Percentiles rank a stretch among this genome's conserved stretches.
Evolutionary conservation across 2,113 vertebrate species (phyloP).

Genomic region (Clarias macrocephalus): DNA sequence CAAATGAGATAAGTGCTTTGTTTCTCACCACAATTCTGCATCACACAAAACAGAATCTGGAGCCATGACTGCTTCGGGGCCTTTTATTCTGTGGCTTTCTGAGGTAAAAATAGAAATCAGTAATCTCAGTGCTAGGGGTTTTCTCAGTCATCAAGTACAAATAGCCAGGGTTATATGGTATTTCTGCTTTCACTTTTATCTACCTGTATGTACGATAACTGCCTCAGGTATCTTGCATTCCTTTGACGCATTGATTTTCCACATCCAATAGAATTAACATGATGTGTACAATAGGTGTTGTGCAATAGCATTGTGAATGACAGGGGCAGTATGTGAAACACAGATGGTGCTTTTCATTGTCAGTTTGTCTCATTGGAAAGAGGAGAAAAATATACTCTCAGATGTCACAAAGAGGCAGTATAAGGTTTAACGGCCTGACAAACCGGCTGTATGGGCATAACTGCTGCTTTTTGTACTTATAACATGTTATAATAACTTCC

Average conservation of each 20-base stretch:
- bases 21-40: slow-evolving; percentile 4
- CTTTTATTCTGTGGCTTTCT: background rate
- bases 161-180: background rate
- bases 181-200: background rate
- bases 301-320: background rate
- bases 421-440: background rate
- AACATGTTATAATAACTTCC: background rate
- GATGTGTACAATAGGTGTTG: background rate
- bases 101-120: background rate
- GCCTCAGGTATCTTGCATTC: background rate
- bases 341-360: background rate
- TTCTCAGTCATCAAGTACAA: background rate
- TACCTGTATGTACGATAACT: background rate
- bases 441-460: background rate
- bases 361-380: background rate
- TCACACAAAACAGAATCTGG: background rate
- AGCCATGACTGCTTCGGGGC: background rate
- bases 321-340: background rate
- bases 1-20: slow-evolving; percentile 32
- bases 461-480: background rate
- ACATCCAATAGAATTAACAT: background rate
- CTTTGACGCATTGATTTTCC: background rate
- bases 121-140: background rate
- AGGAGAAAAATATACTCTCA: background rate
- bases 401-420: background rate